Evolutionary conservation across 2,888 invertebrate species (phyloP), one percentile per base, ranked within the genome.

Genomic region (Diabrotica balteata): DNA sequence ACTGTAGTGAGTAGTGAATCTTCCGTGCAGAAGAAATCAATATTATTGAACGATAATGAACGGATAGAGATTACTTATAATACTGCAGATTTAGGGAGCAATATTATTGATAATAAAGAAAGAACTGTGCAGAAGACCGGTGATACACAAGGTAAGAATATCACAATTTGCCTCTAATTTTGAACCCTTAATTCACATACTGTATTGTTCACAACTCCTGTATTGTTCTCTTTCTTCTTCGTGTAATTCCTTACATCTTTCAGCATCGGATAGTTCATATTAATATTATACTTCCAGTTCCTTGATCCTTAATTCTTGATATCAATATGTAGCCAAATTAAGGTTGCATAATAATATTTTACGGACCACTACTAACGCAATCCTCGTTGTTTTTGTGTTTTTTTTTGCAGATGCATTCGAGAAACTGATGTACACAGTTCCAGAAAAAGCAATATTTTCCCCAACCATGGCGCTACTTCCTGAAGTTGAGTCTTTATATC

Each of bases 401-500:
- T 5, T 47, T 9, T 49, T 71, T 69, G 51, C 52, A 73, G 75
- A 66, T 63, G 66, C 60, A n/a, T 46, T 66, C 4, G 61, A 73
- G 61, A 71, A 64, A 59, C 32, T 69, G 22, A 47, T 67, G 46
- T 68, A 66, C 44, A 51, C 62, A 11, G 58, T 55, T 42, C n/a
- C 66, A 9, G 69, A 68, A 11, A 72, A 80, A 6, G 85, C 86
- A 75, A 83, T 86, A 67, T 85, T 86, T 73, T 84, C 83, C 70
- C 82, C 83, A 81, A 84, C 83, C 74, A 83, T 85, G 80, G 86
- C 83, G 76, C 79, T 85, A 63, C 84, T 87, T 54, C 87, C 87
- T 72, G 88, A 86, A 80, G 81, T 88, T 11, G 88, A 89, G 66
- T 90, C 91, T 4, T 89, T 92, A 8, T 89, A 84, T 90, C 72